These are phyloP conservation scores for Phocides pigmalion DNA, from an alignment of 1,140 invertebrate genomes.

Conservation along the genomic window DNA sequence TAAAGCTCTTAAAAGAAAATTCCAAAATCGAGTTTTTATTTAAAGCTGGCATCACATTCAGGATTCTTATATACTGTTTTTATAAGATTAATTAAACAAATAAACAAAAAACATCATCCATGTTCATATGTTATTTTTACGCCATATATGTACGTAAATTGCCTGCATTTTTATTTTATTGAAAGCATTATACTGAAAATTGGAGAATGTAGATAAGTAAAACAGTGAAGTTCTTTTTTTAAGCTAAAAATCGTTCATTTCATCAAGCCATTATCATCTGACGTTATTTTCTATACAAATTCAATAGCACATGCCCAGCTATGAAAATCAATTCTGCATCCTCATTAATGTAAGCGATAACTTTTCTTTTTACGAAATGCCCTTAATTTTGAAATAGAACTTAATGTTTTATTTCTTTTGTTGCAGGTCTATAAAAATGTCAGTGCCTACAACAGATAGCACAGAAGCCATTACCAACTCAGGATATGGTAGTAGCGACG, in stretches of 20 bases:
- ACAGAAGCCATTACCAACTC: conserved; percentile 84
- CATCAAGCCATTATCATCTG: background rate
- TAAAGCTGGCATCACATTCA: too few relatives aligned
- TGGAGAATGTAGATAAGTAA: too few relatives aligned
- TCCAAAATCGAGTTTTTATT: too few relatives aligned
- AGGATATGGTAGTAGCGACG: conserved; percentile 89
- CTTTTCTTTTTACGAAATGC: background rate
- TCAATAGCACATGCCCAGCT: conserved; percentile 5
- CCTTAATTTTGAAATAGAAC: too few relatives aligned
- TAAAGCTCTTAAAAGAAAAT: too few relatives aligned
- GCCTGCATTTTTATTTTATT: background rate
- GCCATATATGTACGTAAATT: background rate
- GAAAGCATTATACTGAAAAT: background rate
- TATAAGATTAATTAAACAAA: too few relatives aligned
- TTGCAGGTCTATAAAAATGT: conserved; percentile 71
- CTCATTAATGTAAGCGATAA: conserved; percentile 16
- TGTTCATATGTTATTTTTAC: background rate
- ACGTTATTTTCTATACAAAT: background rate
- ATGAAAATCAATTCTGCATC: background rate
- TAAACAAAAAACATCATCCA: too few relatives aligned
- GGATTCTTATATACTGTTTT: too few relatives aligned
- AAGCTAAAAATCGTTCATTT: background rate
- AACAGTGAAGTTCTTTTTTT: background rate
- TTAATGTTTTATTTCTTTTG: conserved; percentile 49
- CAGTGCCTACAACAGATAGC: conserved; percentile 79